Percentiles rank a stretch among this genome's conserved stretches.
Evolutionary conservation across 2,888 invertebrate species (phyloP).

Genomic region (Eupeodes luniger): DNA sequence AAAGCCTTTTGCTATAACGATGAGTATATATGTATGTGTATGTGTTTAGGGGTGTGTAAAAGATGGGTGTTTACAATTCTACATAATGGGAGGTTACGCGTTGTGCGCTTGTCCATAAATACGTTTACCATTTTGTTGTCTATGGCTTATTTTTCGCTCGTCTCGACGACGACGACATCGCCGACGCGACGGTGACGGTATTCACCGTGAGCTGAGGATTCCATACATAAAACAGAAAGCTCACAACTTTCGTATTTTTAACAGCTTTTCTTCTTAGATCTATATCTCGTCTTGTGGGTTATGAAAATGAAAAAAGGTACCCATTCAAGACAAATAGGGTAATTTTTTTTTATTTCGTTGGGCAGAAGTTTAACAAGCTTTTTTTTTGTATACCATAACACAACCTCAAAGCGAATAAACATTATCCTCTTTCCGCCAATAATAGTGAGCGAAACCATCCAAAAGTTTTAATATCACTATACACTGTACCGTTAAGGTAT

Average conservation of each 20-base stretch:
- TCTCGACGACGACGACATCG: background rate
- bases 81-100: conserved; percentile 44
- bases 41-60: conserved; percentile 17
- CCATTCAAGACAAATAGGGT: background rate
- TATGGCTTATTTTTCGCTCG: conserved; percentile 2
- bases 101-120: conserved; percentile 71
- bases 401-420: conserved; percentile 31
- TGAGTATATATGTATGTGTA: conserved; percentile 4
- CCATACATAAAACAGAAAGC: conserved; percentile 32
- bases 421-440: background rate
- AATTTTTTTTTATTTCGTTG: background rate
- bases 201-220: background rate
- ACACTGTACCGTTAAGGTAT: conserved; percentile 3
- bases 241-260: conserved; percentile 33
- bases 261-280: background rate
- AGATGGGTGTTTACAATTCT: conserved; percentile 54
- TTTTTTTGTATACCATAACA: conserved; percentile 38
- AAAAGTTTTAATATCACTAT: conserved; percentile 21
- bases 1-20: background rate
- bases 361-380: conserved; percentile 3
- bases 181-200: background rate
- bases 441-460: conserved; percentile 16
- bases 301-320: background rate
- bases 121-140: conserved; percentile 62
- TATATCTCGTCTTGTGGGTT: conserved; percentile 5